These are phyloP conservation scores for Serinus canaria DNA, from an alignment of 2,113 vertebrate species.

Conservation along the genomic window DNA sequence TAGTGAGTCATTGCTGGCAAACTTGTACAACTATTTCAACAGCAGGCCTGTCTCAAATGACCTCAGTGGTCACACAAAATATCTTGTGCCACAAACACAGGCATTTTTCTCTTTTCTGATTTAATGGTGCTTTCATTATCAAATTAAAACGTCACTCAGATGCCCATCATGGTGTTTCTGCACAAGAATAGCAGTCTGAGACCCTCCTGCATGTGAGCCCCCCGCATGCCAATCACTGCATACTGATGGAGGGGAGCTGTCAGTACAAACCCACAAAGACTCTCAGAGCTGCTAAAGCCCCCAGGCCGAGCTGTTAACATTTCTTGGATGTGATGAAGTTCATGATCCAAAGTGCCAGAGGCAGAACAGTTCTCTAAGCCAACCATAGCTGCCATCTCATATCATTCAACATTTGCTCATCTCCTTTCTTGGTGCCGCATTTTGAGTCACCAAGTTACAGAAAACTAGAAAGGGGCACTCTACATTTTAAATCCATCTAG, in stretches of 20 bases:
- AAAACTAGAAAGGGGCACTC: slow-evolving; percentile 2
- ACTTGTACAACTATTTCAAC: slow-evolving; percentile 8
- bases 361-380: slow-evolving; percentile 30
- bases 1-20: slow-evolving; percentile 40
- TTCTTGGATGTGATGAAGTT: slow-evolving; percentile 56
- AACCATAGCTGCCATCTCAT: slow-evolving; percentile 35
- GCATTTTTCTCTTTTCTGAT: slow-evolving; percentile 17
- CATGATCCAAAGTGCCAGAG: slow-evolving; percentile 60
- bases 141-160: slow-evolving; percentile 72
- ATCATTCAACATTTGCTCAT: slow-evolving; percentile 56
- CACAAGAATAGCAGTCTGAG: slow-evolving; percentile 57
- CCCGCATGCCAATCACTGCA: background rate
- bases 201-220: slow-evolving; percentile 30
- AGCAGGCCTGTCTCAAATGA: slow-evolving; percentile 35
- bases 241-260: slow-evolving; percentile 2
- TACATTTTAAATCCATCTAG: background rate
- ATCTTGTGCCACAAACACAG: slow-evolving; percentile 28
- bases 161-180: slow-evolving; percentile 43
- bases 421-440: background rate
- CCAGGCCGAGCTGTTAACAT: slow-evolving; percentile 54
- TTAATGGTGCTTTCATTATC: slow-evolving; percentile 50
- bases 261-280: slow-evolving; percentile 56
- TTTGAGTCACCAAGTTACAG: background rate
- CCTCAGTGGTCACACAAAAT: slow-evolving; percentile 32
- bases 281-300: slow-evolving; percentile 39